phyloP scores from a whole-genome alignment of 37 sponge, comb jelly and placozoan species.

The Ephydatia muelleri region DNA sequence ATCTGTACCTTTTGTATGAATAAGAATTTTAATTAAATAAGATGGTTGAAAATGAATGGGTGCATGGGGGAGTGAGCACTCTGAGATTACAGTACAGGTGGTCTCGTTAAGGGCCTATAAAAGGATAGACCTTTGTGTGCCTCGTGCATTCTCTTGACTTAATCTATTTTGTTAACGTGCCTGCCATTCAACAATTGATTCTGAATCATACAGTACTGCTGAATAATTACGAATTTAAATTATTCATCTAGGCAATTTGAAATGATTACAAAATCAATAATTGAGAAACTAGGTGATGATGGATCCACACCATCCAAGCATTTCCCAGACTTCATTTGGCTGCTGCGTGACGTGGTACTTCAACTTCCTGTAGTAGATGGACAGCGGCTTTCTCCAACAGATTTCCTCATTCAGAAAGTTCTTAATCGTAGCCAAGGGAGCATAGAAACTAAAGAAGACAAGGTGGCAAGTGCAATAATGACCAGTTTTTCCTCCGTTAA shows the following conservation, averaged over 20 bases:
- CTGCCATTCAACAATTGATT: no score
- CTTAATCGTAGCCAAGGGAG: not conserved
- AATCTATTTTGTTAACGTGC: no score
- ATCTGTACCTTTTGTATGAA: no score
- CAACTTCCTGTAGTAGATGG: not conserved
- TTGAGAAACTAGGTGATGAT: not conserved
- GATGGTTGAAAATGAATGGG: no score
- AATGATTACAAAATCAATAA: conserved; percentile 10
- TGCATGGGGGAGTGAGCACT: no score
- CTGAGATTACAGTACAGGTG: no score
- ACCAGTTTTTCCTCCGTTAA: conserved; percentile 23
- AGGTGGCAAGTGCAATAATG: conserved; percentile 5
- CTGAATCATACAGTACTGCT: no score
- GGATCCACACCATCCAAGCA: not conserved
- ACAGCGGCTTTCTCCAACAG: conserved; percentile 25
- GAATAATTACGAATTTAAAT: no score
- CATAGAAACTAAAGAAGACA: not conserved
- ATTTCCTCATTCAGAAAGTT: conserved; percentile 8
- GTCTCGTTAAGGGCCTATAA: no score
- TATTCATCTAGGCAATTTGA: conserved; percentile 36
- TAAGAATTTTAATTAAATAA: no score
- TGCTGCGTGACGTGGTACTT: conserved; percentile 29
- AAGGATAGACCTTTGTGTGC: no score
- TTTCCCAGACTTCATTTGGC: conserved; percentile 58
- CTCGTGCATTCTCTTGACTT: no score